phyloP scores from a whole-genome alignment of 2,888 invertebrate species.

The Pristionchus maxplancki region DNA sequence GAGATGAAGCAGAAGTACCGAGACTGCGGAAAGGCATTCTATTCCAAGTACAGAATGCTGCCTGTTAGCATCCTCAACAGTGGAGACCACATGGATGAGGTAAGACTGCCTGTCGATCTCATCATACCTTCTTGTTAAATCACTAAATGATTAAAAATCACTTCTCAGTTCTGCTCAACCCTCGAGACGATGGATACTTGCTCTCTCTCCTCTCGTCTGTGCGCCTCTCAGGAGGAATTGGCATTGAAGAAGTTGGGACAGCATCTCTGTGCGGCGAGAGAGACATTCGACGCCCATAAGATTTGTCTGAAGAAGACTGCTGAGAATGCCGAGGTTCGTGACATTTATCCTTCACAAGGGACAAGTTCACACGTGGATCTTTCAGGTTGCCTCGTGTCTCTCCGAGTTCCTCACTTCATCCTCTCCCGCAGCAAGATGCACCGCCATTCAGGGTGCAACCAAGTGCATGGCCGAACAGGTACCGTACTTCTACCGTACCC shows the following conservation, averaged over 20 bases:
- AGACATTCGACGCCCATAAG: conserved; percentile 64
- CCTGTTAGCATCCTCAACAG: conserved; percentile 60
- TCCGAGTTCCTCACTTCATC: conserved; percentile 56
- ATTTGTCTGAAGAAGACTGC: conserved; percentile 59
- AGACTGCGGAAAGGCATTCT: conserved; percentile 59
- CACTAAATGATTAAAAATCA: no score
- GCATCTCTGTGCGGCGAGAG: conserved; percentile 58
- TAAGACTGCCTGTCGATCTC: no score
- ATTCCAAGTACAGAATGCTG: conserved; percentile 60
- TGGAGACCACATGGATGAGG: conserved; percentile 61
- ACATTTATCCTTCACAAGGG: not conserved
- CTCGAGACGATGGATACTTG: conserved; percentile 56
- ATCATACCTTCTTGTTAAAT: no score
- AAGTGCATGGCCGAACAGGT: conserved; percentile 54
- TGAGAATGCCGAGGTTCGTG: conserved; percentile 53
- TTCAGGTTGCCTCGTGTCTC: conserved; percentile 55
- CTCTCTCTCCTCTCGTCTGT: conserved; percentile 54
- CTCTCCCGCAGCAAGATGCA: conserved; percentile 50
- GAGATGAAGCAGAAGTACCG: conserved; percentile 55
- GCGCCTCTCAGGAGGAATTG: conserved; percentile 54
- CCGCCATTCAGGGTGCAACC: conserved; percentile 53
- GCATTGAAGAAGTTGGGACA: conserved; percentile 55
- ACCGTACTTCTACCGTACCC: not conserved
- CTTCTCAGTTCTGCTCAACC: conserved; percentile 41
- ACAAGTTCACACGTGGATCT: not conserved